Evolutionary conservation across 2,113 vertebrate genomes (phyloP).

Genomic region (Notothenia rossii): DNA sequence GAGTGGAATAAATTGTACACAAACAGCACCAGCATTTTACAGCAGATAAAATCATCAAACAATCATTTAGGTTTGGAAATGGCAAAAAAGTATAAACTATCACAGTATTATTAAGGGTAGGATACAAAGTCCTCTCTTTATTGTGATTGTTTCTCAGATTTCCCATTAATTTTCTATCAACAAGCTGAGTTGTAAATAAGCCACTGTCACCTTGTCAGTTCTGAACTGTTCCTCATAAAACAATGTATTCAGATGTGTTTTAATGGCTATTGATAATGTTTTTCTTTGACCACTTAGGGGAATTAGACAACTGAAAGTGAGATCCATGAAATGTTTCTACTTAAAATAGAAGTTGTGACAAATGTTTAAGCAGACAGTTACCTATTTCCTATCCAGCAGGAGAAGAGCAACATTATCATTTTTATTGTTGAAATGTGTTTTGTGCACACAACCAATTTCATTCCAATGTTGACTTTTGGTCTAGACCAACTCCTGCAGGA

Average conservation of each 20-base stretch:
- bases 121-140: background rate
- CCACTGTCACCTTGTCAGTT: background rate
- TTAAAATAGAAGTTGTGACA: background rate
- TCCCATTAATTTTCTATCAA: background rate
- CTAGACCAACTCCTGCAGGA: background rate
- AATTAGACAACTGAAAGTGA: background rate
- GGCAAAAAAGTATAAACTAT: conserved; percentile 11
- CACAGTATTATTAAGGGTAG: background rate
- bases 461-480: background rate
- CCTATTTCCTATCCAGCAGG: background rate
- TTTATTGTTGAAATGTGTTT: background rate
- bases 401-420: background rate
- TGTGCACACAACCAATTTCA: background rate
- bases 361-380: background rate
- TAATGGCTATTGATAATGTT: background rate
- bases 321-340: background rate
- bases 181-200: background rate
- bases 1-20: conserved; percentile 25
- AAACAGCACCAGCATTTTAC: background rate
- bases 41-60: conserved; percentile 18
- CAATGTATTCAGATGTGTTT: background rate
- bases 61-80: background rate
- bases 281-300: background rate
- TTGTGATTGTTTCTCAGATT: background rate
- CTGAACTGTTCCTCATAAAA: background rate